A percentile compares a stretch with the other conserved stretches of the same genome.
phyloP scores from a whole-genome alignment of 1,140 invertebrate species.

The Gyrodactylus salaris region DNA sequence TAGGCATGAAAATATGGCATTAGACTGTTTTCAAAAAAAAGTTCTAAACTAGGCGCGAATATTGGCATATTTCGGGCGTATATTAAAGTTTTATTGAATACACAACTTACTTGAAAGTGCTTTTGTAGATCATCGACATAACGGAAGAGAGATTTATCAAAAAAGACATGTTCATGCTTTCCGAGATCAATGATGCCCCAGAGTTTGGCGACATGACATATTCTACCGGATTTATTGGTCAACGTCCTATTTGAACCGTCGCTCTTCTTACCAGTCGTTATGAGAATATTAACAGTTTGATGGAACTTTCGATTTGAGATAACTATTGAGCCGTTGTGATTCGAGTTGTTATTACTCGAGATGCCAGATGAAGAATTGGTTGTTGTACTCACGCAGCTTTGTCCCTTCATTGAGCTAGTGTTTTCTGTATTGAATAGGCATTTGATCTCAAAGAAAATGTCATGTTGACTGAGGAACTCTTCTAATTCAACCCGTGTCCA shows the following conservation, averaged over 20 bases:
- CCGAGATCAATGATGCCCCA: slow-evolving; percentile 22
- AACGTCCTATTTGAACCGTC: slow-evolving; percentile 11
- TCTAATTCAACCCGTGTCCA: slow-evolving; percentile 17
- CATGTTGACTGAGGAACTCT: slow-evolving; percentile 16
- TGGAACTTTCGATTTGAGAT: slow-evolving; percentile 3
- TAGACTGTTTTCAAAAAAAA: not conserved
- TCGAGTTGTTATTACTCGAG: slow-evolving; percentile 14
- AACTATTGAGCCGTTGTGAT: not conserved
- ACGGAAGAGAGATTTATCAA: slow-evolving; percentile 19
- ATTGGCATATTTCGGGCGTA: not conserved
- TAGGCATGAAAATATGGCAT: too few relatives aligned
- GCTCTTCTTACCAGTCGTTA: not conserved
- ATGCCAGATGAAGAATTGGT: slow-evolving; percentile 18
- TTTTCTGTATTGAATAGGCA: slow-evolving; percentile 12
- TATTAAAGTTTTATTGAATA: not conserved
- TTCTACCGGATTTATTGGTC: slow-evolving; percentile 15
- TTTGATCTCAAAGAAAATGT: slow-evolving; percentile 16
- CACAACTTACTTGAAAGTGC: slow-evolving; percentile 13
- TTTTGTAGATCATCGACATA: slow-evolving; percentile 18
- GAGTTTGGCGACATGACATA: slow-evolving; percentile 20
- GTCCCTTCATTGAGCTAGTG: not conserved
- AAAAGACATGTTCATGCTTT: slow-evolving; percentile 22
- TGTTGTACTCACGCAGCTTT: slow-evolving; percentile 17
- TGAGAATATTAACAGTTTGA: not conserved
- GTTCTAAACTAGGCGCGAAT: not conserved